phyloP scores from a whole-genome alignment of 2,113 vertebrate species.

The Panurus biarmicus region DNA sequence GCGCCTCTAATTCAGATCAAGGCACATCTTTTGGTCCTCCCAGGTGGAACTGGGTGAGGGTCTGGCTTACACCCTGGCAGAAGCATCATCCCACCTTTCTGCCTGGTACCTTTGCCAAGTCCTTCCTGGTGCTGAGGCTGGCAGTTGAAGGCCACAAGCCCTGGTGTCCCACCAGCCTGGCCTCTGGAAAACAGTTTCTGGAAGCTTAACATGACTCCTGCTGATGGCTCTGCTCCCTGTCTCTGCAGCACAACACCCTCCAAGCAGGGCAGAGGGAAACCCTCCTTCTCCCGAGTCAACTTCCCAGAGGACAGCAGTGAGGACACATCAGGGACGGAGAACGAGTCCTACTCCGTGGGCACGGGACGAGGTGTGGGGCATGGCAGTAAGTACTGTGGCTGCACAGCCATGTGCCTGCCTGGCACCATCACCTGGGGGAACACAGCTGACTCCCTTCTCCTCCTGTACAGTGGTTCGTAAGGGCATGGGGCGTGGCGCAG shows the following conservation, averaged over 20 bases:
- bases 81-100: neutral
- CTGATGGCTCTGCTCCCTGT: neutral
- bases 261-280: conserved; percentile 93
- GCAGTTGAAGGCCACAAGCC: fast-evolving
- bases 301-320: conserved; percentile 98
- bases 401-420: no score
- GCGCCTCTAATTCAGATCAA: fast-evolving
- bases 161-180: neutral
- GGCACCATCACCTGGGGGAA: neutral
- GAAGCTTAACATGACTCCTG: neutral
- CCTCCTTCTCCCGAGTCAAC: conserved; percentile 89
- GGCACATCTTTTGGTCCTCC: neutral
- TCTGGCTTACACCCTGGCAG: neutral
- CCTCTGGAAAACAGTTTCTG: neutral
- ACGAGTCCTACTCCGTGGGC: conserved; percentile 93
- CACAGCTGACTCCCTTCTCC: neutral
- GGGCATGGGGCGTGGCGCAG: conserved; percentile 78
- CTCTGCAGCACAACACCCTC: conserved; percentile 88
- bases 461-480: conserved; percentile 83
- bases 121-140: fast-evolving
- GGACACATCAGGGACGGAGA: conserved; percentile 95
- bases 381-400: conserved; percentile 74
- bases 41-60: neutral
- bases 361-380: conserved; percentile 87
- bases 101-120: neutral